Conservation (phyloP, 2,113 vertebrate species). For the Seriola dumerili region DNA sequence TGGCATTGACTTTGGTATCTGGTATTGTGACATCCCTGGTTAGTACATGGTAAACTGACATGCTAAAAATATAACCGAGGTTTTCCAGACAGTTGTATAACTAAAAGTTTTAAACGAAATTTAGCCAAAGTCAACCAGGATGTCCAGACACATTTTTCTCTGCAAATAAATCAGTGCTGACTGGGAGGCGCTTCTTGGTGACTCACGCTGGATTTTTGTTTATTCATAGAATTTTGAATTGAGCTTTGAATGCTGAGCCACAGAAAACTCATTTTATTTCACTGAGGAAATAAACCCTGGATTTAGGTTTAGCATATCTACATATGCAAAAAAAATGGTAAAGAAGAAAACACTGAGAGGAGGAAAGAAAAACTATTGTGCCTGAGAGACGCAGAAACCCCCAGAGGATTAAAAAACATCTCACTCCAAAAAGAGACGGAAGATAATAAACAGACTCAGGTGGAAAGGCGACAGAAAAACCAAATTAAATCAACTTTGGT, state of each 20-base stretch:
- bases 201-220: not conserved
- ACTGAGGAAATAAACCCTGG: not conserved
- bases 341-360: not conserved
- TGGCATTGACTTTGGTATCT: too few species aligned
- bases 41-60: too few species aligned
- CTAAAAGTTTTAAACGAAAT: too few species aligned
- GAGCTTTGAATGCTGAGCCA: not conserved
- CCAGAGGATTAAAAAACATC: slow-evolving; percentile 25
- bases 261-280: not conserved
- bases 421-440: slow-evolving; percentile 9
- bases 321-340: not conserved
- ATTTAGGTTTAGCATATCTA: not conserved
- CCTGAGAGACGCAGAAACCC: slow-evolving; percentile 10
- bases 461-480: slow-evolving; percentile 26
- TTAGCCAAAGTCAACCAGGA: too few species aligned
- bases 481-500: slow-evolving; percentile 1
- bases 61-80: too few species aligned
- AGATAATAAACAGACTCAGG: slow-evolving; percentile 28
- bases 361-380: not conserved
- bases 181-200: not conserved
- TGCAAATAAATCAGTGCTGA: not conserved
- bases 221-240: not conserved
- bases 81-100: too few species aligned
- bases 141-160: too few species aligned
- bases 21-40: too few species aligned